These are phyloP conservation scores for Eledona agricola DNA, from an alignment of 2,888 invertebrate species.

Conservation along the genomic window DNA sequence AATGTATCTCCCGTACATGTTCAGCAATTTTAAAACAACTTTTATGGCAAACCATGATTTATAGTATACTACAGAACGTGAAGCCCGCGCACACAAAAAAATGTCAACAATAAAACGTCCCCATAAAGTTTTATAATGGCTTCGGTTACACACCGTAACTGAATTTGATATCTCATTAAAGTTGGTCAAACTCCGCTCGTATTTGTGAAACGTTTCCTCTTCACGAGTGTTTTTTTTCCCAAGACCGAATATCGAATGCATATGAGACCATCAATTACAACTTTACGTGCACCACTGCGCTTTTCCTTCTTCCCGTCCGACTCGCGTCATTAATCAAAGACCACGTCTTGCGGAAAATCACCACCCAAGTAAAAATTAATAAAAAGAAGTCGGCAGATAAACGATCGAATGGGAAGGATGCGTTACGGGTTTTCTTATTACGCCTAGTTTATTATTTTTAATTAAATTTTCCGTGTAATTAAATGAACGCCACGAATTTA, in stretches of 20 bases:
- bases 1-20: conserved; percentile 44
- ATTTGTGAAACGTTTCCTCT: background rate
- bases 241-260: conserved; percentile 2
- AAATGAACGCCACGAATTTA: no score
- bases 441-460: conserved; percentile 19
- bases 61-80: conserved; percentile 39
- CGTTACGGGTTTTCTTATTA: conserved; percentile 19
- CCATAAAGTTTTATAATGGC: conserved; percentile 35
- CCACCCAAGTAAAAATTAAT: conserved; percentile 19
- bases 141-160: conserved; percentile 12
- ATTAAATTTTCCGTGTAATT: no score
- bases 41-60: conserved; percentile 48
- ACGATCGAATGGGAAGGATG: conserved; percentile 12
- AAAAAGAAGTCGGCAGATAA: conserved; percentile 19
- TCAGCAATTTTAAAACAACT: conserved; percentile 49
- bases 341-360: conserved; percentile 15
- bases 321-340: conserved; percentile 23
- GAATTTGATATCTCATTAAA: conserved; percentile 23
- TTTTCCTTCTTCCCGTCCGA: background rate
- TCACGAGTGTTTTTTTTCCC: no score
- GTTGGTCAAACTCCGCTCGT: conserved; percentile 1
- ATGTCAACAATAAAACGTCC: conserved; percentile 40
- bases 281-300: conserved; percentile 4
- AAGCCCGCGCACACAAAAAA: conserved; percentile 32
- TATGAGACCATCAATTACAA: conserved; percentile 12